These are phyloP conservation scores for Poeciliopsis gracilis DNA, from an alignment of 2,797 vertebrate species.

Conservation along the genomic window DNA sequence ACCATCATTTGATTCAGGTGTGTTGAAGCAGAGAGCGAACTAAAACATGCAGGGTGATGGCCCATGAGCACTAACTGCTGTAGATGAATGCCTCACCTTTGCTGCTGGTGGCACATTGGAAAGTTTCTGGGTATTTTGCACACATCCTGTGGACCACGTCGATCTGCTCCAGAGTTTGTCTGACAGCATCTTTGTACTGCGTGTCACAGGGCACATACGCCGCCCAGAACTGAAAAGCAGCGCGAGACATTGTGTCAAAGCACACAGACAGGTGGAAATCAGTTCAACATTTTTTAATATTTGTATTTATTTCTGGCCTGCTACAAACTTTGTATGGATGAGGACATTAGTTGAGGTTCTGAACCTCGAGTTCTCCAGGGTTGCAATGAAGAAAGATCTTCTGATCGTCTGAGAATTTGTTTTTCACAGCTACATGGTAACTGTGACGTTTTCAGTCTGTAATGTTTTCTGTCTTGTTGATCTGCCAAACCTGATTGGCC, in stretches of 20 bases:
- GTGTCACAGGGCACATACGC: slow-evolving; percentile 86
- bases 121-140: slow-evolving; percentile 78
- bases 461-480: neutral
- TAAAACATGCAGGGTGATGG: neutral
- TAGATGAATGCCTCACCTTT: slow-evolving; percentile 62
- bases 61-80: neutral
- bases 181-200: slow-evolving; percentile 90
- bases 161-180: slow-evolving; percentile 92
- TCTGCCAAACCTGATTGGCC: neutral
- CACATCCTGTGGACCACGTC: slow-evolving; percentile 92
- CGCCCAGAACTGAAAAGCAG: slow-evolving; percentile 89
- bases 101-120: slow-evolving; percentile 77
- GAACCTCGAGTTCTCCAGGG: neutral
- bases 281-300: neutral
- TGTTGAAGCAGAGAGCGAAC: neutral
- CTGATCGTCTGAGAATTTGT: neutral
- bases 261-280: neutral
- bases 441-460: neutral
- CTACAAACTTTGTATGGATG: neutral
- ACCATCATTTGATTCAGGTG: neutral
- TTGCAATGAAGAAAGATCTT: neutral
- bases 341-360: neutral
- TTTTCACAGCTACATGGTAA: neutral
- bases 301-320: neutral
- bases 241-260: neutral